Base-by-base conservation (phyloP, 2,888 invertebrate species). In the Perizoma flavofasciatum region DNA sequence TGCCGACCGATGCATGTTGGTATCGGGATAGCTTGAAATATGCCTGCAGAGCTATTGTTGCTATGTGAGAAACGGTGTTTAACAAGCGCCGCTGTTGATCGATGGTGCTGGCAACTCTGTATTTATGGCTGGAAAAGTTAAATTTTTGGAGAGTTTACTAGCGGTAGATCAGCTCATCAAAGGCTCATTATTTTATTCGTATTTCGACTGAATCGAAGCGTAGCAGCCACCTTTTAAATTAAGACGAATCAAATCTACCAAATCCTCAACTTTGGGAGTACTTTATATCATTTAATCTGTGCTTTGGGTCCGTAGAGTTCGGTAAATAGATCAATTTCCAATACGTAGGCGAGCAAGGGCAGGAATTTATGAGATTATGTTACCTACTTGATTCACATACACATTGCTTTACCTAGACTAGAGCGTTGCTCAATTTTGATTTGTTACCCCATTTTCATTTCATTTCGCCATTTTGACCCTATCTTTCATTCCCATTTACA, bases 61-160 rank as follows among this genome's bases (percentile, higher is more conserved):
- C 85, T 88, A 89, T 89, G 89, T 89, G 89, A 88, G 89, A 89
- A 89, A 89, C 89, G 83, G 89, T 89, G 88, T 89, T 86, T 89
- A 89, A 89, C 89, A 89, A 89, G 88, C 88, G 81, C 83, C 82
- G 78, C 69, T 72, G 72, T 82, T 83, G 80, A 82, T 87, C 87
- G 89, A 89, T 89, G 87, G 84, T 78, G 82, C 77, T 77, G 78
- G 75, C 75, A 80, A 81, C 85, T 81, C 75, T 85, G 83, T n/a
- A 83, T 86, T 86, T 85, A 81, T 79, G 74, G 78, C 80, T 75
- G 82, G 81, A 87, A 84, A 81, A 77, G 81, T 78, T 73, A 86
- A 88, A 86, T 82, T 79, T 37, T 37, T 6, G 37, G 7, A 37
- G 37, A 37, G 37, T 37, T 37, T 37, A 37, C 37, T 37, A 37